Percentiles rank a stretch among this genome's conserved stretches.
phyloP scores from a whole-genome alignment of 2,113 vertebrate genomes.

The Verasper variegatus region DNA sequence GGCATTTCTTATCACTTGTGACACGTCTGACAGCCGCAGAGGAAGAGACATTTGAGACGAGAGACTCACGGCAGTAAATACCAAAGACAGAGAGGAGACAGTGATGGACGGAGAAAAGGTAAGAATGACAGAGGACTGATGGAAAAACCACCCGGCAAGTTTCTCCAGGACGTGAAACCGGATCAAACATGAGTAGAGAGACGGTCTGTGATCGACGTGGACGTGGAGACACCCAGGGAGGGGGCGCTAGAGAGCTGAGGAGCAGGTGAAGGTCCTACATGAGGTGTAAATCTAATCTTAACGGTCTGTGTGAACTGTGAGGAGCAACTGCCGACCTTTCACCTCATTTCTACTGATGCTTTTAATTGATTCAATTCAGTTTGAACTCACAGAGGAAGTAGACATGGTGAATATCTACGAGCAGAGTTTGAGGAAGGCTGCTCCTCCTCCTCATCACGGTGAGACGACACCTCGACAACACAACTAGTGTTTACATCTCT shows the following conservation, averaged over 20 bases:
- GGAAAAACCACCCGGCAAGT: neutral
- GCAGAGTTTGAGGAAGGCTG: too few relatives aligned
- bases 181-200: too few relatives aligned
- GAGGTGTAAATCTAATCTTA: too few relatives aligned
- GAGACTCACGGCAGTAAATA: neutral
- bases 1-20: neutral
- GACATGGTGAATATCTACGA: neutral
- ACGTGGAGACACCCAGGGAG: too few relatives aligned
- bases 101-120: neutral
- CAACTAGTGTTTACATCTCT: neutral
- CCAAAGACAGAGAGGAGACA: neutral
- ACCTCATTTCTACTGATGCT: too few relatives aligned
- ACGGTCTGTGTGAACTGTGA: too few relatives aligned
- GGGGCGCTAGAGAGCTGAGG: too few relatives aligned
- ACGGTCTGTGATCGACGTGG: too few relatives aligned
- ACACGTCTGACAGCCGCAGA: neutral
- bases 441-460: neutral
- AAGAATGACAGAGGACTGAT: neutral
- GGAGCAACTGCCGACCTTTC: too few relatives aligned
- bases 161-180: neutral
- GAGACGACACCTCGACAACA: constrained; percentile 21
- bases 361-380: too few relatives aligned
- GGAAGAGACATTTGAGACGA: neutral
- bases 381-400: too few relatives aligned
- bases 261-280: too few relatives aligned